Base-by-base conservation (phyloP, 2,113 vertebrate genomes). In the Sebastes schlegelii region DNA sequence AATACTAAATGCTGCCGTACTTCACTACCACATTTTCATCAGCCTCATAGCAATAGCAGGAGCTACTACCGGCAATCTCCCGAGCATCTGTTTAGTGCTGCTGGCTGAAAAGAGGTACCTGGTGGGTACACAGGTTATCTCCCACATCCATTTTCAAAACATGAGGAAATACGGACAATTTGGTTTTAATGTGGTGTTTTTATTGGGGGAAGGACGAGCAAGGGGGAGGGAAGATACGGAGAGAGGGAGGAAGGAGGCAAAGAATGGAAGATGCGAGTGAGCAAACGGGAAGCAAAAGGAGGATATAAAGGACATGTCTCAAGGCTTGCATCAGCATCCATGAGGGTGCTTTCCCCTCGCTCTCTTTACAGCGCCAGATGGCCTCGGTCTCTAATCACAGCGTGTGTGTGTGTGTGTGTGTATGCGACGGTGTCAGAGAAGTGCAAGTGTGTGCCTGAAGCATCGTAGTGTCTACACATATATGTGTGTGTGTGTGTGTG, bases 331-430 rank as follows among this genome's bases (percentile, higher is more conserved):
- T 91, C 90, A 92, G 89, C 90, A 89, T 90, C 90, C 77, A 87
- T 82, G 72, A 92, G 81, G 86, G 78, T 74, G 63, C 86, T 87
- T 90, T 86, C 86, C 82, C 87, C 57, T 79, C 72, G 5, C 88
- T 85, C 81, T 78, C 82, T 88, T 87, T 86, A 81, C 85, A 70
- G 80, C 58, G 9, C 77, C 93, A 93, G 90, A 93, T 94, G 93
- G 93, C 84, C 90, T 86, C 81, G 74, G 84, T 92, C 85, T 93
- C 91, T 94, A 94, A 94, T 94, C 92, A 94, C 46, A 16, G 57
- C 80, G 19, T 21, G 45, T 58, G 52, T 40, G 16, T 75, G 43
- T 67, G 49, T 64, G 65, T 48, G 43, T 16, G 78, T 19, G 67
- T 45, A 64, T 64, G 63, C 12, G 74, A 66, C 54, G 64, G 75